Evolutionary conservation across 2,888 invertebrate genomes (phyloP), one percentile per base, ranked within the genome.

Genomic region (Hypolimnas misippus): DNA sequence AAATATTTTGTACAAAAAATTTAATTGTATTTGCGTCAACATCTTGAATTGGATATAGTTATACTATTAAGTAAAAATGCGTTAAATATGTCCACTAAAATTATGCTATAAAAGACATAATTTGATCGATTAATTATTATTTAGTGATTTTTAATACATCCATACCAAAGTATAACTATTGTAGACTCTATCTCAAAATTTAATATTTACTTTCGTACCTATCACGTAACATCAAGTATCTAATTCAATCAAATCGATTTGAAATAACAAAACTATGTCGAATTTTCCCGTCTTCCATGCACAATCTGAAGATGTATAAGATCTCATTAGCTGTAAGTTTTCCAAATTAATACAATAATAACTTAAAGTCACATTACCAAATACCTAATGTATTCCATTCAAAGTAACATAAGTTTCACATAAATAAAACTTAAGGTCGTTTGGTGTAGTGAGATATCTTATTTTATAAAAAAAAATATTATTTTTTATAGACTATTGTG

Each of bases 261-360:
- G 25, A 49, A 33, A 31, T 60, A 60, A 38, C 19, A 14, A 33
- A 57, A 42, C 51, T 40, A 61, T 63, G 46, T 63, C 46, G 44
- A 62, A 58, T 42, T 55, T 31, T 69, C 63, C 71, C 55, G 71
- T 71, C 72, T 72, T 72, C 72, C 71, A 71, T 57, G 46, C 57
- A 42, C 46, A 42, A 55, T 51, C 40, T 40, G 42, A 67, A 52
- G 40, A 66, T 61, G 50, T 57, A 57, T 57, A 52, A 50, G 64
- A 66, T 68, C 67, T 71, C 68, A 65, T 62, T 66, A 65, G 57
- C 17, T 50, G 31, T 67, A 63, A 66, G 38, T 50, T 54, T 29
- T 29, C 7, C 6, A 49, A 14, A 14, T 29, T 21, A 5, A 4
- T 12, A 46, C 19, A 42, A 17, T 44, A 19, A 44, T 12, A 12